These are phyloP conservation scores for Sebastes diaconus DNA, from an alignment of 2,797 vertebrate genomes.

Conservation along the genomic window DNA sequence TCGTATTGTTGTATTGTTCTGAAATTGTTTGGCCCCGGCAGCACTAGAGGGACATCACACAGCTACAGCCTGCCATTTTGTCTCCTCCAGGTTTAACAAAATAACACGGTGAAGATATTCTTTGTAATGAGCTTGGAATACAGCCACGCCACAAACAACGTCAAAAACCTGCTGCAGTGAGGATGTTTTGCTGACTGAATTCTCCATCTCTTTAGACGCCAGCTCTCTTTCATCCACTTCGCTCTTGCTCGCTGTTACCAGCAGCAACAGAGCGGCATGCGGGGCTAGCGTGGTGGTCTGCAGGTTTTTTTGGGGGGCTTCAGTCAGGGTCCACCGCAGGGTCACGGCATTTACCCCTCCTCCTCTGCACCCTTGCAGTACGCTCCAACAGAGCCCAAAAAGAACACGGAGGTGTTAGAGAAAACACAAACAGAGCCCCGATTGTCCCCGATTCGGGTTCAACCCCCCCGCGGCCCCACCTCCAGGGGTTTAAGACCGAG, in stretches of 20 bases:
- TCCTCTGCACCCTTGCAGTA: conserved; percentile 48
- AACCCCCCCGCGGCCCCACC: conserved; percentile 54
- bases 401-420: conserved; percentile 71
- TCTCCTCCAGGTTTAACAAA: conserved; percentile 42
- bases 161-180: conserved; percentile 35
- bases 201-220: conserved; percentile 16
- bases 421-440: conserved; percentile 76
- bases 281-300: conserved; percentile 74
- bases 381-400: conserved; percentile 65
- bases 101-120: conserved; percentile 29
- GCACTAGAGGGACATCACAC: conserved; percentile 33
- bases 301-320: conserved; percentile 43
- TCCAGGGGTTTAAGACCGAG: conserved; percentile 55
- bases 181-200: conserved; percentile 27
- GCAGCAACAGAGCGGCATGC: conserved; percentile 71
- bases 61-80: conserved; percentile 19
- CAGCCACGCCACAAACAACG: conserved; percentile 29
- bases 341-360: conserved; percentile 74
- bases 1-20: conserved; percentile 33
- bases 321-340: conserved; percentile 61
- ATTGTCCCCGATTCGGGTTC: conserved; percentile 69
- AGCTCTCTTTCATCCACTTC: conserved; percentile 32
- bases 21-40: conserved; percentile 29
- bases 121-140: conserved; percentile 34
- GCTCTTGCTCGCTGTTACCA: conserved; percentile 54